Evolutionary conservation across 2,888 invertebrate genomes (phyloP).

Genomic region (Molanna angustata): DNA sequence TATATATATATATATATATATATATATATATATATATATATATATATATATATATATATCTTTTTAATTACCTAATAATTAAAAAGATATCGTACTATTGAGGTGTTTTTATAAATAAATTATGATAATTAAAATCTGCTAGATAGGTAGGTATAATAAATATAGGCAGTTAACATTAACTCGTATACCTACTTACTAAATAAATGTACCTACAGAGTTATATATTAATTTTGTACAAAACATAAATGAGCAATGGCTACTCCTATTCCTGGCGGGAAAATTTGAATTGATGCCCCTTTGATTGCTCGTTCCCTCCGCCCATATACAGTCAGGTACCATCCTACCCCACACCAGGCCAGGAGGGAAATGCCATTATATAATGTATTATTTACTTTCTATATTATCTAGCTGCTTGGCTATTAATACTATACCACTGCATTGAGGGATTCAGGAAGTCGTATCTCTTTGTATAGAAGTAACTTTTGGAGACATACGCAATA

Average conservation of each 20-base stretch:
- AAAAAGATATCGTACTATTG: neutral
- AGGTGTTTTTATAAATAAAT: neutral
- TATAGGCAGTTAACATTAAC: neutral
- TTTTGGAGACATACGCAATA: too few species aligned
- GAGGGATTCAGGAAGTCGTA: too few species aligned
- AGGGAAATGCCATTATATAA: too few species aligned
- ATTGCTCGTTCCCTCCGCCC: neutral
- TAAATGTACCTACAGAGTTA: neutral
- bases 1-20: neutral
- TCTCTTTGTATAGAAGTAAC: too few species aligned
- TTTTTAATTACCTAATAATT: neutral
- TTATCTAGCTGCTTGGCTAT: too few species aligned
- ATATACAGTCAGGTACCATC: too few species aligned
- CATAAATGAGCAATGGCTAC: too few species aligned
- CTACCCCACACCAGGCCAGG: too few species aligned
- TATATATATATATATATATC: too few species aligned
- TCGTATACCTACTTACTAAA: neutral
- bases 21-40: neutral
- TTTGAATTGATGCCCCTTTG: constrained; percentile 6
- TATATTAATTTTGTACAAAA: too few species aligned
- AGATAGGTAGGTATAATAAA: neutral
- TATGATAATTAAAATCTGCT: neutral
- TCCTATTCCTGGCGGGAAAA: neutral
- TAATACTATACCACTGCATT: too few species aligned
- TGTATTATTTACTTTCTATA: too few species aligned